These are phyloP conservation scores for Hyperoodon ampullatus DNA, from an alignment of 2,113 vertebrate species.

Conservation along the genomic window DNA sequence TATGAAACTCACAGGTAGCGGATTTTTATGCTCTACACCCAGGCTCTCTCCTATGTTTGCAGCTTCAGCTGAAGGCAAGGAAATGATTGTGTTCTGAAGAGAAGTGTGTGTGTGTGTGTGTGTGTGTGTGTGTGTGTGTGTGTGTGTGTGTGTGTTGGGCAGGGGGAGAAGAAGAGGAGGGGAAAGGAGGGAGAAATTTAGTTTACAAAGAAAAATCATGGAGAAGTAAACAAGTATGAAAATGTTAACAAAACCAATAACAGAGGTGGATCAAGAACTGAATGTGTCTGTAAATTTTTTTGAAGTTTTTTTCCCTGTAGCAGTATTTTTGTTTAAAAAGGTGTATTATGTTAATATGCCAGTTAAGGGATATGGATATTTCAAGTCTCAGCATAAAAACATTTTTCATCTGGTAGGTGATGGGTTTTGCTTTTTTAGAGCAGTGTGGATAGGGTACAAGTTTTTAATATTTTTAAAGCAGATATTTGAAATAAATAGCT, in stretches of 20 bases:
- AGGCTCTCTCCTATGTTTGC: not conserved
- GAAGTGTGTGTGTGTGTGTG: not conserved
- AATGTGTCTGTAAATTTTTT: not conserved
- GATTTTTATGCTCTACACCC: not conserved
- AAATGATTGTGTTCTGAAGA: not conserved
- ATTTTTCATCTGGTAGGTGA: not conserved
- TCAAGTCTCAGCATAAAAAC: not conserved
- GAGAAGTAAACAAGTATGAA: slow-evolving; percentile 37
- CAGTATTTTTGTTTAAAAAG: slow-evolving; percentile 20
- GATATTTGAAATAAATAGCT: slow-evolving; percentile 12
- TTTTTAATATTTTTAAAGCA: not conserved
- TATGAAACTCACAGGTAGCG: not conserved
- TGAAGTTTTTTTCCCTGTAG: not conserved
- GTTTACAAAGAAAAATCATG: slow-evolving; percentile 49
- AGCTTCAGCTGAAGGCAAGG: slow-evolving; percentile 5
- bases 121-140: not conserved
- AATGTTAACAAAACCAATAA: not conserved
- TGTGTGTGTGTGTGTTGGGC: not conserved
- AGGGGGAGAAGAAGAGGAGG: not conserved
- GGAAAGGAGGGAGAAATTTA: not conserved
- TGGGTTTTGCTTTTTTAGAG: not conserved
- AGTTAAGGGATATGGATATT: not conserved
- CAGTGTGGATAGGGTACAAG: accelerated
- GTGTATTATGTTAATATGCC: not conserved
- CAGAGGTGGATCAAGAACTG: not conserved